Conservation (phyloP, 2,113 vertebrate genomes). For the Rhagologus leucostigma region DNA sequence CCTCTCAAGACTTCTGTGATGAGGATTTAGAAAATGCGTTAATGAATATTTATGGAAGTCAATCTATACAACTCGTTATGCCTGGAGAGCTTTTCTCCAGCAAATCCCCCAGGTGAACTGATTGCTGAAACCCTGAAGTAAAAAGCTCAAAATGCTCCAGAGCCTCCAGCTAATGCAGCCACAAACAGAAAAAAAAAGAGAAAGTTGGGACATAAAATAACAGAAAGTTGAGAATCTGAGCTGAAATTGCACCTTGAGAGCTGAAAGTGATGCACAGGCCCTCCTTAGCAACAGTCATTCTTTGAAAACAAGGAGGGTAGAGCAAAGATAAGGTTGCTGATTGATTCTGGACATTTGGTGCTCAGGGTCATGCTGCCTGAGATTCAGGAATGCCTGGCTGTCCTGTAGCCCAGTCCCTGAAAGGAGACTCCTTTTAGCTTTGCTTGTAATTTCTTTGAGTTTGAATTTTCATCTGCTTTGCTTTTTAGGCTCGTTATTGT, state of each 20-base stretch:
- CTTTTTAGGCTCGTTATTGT: not conserved
- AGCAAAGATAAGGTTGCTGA: not conserved
- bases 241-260: not conserved
- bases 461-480: not conserved
- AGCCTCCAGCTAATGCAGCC: not conserved
- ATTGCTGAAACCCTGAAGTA: not conserved
- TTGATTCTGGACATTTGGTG: not conserved
- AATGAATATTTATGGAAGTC: not conserved
- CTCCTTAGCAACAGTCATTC: not conserved
- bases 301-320: not conserved
- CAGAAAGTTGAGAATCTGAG: not conserved
- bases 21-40: constrained; percentile 3
- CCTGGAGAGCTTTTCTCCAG: constrained; percentile 1
- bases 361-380: not conserved
- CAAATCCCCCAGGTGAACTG: not conserved
- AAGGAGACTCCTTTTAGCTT: not conserved
- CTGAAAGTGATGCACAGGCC: not conserved
- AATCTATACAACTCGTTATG: not conserved
- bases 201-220: not conserved
- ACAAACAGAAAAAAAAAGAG: not conserved
- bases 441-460: not conserved
- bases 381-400: not conserved
- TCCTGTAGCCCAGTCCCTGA: not conserved
- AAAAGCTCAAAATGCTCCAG: not conserved
- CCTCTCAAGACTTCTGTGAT: not conserved